Evolutionary conservation across 2,888 invertebrate genomes (phyloP), one percentile per base, ranked within the genome.

Genomic region (Rhyacophila evoluta): DNA sequence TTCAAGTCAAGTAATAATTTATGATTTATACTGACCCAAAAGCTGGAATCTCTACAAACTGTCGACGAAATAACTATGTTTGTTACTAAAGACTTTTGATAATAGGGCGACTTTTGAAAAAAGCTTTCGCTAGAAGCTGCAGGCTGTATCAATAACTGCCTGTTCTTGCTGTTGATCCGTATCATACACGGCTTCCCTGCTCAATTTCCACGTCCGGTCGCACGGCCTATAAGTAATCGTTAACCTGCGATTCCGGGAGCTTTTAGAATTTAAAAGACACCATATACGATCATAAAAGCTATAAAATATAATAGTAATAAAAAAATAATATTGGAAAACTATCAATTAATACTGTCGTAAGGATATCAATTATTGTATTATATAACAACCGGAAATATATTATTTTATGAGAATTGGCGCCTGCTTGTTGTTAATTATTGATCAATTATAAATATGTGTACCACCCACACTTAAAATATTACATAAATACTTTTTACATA

Each of bases 91-190:
- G 55, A 10, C 10, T 12, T 55, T 25, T 25, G 55, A 55, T 55
- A 55, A 15, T 39, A 39, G 39, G 39, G 15, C 15, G 5, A 8
- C 19, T 10, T 55, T 55, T 55, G 55, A 55, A 55, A 19, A 55
- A 19, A 19, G 55, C 55, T 55, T 55, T 55, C 15, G 19, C 55
- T 55, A 10, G 55, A 55, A 8, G 55, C 55, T 55, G 25, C 55
- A 55, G 55, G 55, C 55, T 55, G 55, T 55, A 55, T 55, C 55
- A 55, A 55, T 55, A 55, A 55, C 19, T 55, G 55, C 55, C 10
- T 55, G 55, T 55, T 55, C 15, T 55, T 55, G 55, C 25, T 55
- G 55, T 55, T 55, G 55, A 55, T 55, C 55, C 19, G 55, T 55
- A 55, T 55, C 55, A 55, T 55, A 55, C 55, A 25, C 12, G 19